Percentiles rank a stretch among this genome's conserved stretches.
Evolutionary conservation across 2,797 vertebrate species (phyloP).

Genomic region (Trichosurus vulpecula): DNA sequence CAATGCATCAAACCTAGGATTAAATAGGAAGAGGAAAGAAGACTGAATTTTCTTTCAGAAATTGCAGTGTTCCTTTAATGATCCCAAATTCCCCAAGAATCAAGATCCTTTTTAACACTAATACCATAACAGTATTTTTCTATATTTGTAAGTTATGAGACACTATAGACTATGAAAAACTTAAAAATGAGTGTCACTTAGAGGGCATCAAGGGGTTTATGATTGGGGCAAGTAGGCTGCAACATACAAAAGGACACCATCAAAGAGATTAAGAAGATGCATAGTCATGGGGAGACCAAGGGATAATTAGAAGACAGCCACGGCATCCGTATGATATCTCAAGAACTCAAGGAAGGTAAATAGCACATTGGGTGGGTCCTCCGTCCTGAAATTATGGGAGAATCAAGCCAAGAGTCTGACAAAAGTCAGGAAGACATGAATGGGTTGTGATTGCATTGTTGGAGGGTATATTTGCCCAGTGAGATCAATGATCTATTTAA

Average conservation of each 20-base stretch:
- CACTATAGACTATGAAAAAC: not conserved
- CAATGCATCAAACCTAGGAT: not conserved
- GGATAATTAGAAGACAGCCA: not conserved
- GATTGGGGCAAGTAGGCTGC: not conserved
- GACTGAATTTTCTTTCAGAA: not conserved
- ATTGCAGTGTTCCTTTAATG: not conserved
- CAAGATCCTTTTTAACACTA: not conserved
- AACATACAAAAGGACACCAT: not conserved
- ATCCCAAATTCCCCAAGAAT: not conserved
- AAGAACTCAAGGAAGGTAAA: not conserved
- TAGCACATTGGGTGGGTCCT: not conserved
- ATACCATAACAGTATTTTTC: not conserved
- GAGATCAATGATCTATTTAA: not conserved
- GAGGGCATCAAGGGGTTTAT: not conserved
- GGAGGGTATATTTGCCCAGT: not conserved
- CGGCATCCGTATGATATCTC: not conserved
- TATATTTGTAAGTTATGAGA: not conserved
- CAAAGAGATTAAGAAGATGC: not conserved
- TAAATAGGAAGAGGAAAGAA: not conserved
- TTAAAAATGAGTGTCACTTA: not conserved
- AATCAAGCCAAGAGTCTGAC: not conserved
- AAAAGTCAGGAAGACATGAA: not conserved
- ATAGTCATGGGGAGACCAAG: not conserved
- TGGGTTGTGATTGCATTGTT: not conserved
- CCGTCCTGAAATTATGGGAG: not conserved